Percentiles rank a stretch among this genome's conserved stretches.
These are phyloP conservation scores for Sorex araneus DNA, from an alignment of 2,113 vertebrate species.

Conservation along the genomic window DNA sequence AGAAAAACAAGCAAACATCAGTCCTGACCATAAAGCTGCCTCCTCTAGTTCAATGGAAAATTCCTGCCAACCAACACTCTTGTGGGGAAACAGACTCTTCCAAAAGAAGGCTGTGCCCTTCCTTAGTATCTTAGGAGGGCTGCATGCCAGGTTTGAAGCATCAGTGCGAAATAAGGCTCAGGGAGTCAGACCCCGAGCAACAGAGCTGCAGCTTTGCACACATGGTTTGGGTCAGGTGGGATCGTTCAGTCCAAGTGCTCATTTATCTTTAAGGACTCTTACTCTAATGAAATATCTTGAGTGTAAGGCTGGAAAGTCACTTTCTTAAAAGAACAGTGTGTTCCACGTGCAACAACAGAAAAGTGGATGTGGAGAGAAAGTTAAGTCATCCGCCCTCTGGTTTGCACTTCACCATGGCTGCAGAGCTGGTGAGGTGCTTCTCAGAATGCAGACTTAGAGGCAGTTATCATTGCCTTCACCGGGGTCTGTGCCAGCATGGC, in stretches of 20 bases:
- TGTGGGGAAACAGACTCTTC: conserved; percentile 41
- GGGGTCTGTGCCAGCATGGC: background rate
- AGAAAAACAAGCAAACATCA: background rate
- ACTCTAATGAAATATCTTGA: conserved; percentile 36
- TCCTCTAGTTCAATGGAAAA: conserved; percentile 31
- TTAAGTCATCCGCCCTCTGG: background rate
- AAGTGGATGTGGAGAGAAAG: conserved; percentile 15
- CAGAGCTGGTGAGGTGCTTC: conserved; percentile 13
- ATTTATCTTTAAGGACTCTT: conserved; percentile 11
- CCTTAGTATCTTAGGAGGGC: background rate
- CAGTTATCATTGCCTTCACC: background rate
- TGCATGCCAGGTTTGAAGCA: background rate
- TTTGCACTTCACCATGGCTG: conserved; percentile 23
- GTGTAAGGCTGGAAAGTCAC: conserved; percentile 20
- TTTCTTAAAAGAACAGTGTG: conserved; percentile 62
- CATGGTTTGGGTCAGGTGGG: background rate
- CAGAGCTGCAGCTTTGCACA: conserved; percentile 1
- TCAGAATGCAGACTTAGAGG: background rate
- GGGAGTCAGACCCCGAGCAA: background rate
- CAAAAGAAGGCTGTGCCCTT: background rate
- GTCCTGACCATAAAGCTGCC: conserved; percentile 6
- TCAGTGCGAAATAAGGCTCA: background rate
- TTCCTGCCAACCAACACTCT: conserved; percentile 53
- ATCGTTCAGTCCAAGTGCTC: background rate
- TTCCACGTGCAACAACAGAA: conserved; percentile 32